Conservation (phyloP, 2,888 invertebrate genomes). For the Lithodes maja region DNA sequence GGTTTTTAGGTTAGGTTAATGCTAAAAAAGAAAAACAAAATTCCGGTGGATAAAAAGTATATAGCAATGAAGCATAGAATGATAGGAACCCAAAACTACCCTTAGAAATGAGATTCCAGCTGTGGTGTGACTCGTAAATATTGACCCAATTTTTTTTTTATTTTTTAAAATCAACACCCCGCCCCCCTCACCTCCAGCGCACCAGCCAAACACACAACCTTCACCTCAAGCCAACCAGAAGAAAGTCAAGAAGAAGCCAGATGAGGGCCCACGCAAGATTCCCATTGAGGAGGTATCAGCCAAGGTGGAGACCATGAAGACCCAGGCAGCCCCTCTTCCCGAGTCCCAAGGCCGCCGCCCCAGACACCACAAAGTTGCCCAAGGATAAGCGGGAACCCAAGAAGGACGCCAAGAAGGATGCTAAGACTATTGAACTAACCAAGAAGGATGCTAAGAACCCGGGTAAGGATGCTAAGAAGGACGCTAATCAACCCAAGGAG, state of each 20-base stretch:
- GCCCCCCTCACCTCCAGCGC: slow-evolving; percentile 5
- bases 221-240: slow-evolving; percentile 35
- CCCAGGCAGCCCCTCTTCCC: not conserved
- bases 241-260: slow-evolving; percentile 60
- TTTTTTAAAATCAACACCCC: no score
- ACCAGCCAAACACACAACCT: slow-evolving; percentile 21
- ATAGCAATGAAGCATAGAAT: no score
- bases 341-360: not conserved
- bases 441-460: not conserved
- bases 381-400: no score
- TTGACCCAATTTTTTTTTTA: no score
- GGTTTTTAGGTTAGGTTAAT: no score
- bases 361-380: no score
- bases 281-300: slow-evolving; percentile 30
- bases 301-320: slow-evolving; percentile 19
- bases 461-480: slow-evolving; percentile 17
- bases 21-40: no score
- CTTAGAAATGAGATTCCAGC: no score
- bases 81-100: no score
- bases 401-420: no score
- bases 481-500: not conserved
- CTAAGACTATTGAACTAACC: not conserved
- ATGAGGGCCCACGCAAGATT: slow-evolving; percentile 17
- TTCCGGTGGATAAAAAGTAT: no score
- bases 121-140: no score